Conservation (phyloP, 1,140 invertebrate genomes). For the Glossosoma conforme region DNA sequence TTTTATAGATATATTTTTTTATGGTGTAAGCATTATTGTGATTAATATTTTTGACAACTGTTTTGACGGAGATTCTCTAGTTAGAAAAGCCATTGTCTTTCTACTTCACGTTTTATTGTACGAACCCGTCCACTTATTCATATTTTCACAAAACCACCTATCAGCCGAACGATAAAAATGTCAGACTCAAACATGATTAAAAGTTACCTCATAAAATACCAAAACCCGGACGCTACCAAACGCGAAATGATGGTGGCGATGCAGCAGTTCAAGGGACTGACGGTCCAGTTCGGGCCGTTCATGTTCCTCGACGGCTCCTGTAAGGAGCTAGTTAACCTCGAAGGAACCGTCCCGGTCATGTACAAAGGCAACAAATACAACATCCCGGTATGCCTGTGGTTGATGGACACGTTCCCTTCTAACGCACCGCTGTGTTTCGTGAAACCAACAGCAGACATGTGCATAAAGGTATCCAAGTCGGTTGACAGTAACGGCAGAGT, state of each 20-base stretch:
- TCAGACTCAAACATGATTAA: slow-evolving; percentile 52
- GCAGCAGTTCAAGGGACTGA: slow-evolving; percentile 66
- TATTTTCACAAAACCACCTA: too few relatives aligned
- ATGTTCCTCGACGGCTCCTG: slow-evolving; percentile 86
- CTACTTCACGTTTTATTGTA: too few relatives aligned
- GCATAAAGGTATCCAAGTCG: slow-evolving; percentile 88
- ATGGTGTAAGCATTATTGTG: too few relatives aligned
- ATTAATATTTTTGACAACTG: too few relatives aligned
- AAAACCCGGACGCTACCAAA: slow-evolving; percentile 68
- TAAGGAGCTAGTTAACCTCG: slow-evolving; percentile 78
- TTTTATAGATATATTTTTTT: too few relatives aligned
- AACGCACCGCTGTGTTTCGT: slow-evolving; percentile 98
- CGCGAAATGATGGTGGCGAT: slow-evolving; percentile 69
- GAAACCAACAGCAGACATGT: slow-evolving; percentile 92
- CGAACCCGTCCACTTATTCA: too few relatives aligned
- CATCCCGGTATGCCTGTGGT: slow-evolving; percentile 94
- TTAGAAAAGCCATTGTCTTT: too few relatives aligned
- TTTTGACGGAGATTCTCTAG: too few relatives aligned
- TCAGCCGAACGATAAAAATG: slow-evolving; percentile 13
- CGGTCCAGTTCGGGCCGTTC: slow-evolving; percentile 51
- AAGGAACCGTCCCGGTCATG: slow-evolving; percentile 88
- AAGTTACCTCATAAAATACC: slow-evolving; percentile 59
- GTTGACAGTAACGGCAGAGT: slow-evolving; percentile 95
- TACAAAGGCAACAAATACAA: slow-evolving; percentile 91
- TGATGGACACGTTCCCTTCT: slow-evolving; percentile 95